These are phyloP conservation scores for Xiphias gladius DNA, from an alignment of 2,113 vertebrate genomes.

Conservation along the genomic window DNA sequence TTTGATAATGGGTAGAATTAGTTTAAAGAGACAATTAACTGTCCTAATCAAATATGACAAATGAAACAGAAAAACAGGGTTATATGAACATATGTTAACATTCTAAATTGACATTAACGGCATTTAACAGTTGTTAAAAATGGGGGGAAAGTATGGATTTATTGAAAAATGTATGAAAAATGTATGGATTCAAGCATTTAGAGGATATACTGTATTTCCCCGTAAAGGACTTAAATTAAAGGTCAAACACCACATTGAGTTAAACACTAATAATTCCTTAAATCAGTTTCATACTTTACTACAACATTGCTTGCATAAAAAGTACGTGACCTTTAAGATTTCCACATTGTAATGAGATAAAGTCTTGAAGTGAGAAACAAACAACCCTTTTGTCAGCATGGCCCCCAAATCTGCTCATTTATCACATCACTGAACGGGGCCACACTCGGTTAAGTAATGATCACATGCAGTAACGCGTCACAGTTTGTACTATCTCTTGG, in stretches of 20 bases:
- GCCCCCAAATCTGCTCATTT: background rate
- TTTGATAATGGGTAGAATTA: too few relatives aligned
- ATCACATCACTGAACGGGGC: background rate
- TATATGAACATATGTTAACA: too few relatives aligned
- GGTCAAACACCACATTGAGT: too few relatives aligned
- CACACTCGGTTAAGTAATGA: conserved; percentile 6
- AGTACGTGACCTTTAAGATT: background rate
- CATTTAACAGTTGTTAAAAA: too few relatives aligned
- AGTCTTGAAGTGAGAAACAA: background rate
- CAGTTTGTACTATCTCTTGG: background rate
- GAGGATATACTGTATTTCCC: too few relatives aligned
- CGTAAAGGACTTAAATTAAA: too few relatives aligned
- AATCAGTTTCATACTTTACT: conserved; percentile 22
- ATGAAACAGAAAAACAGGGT: background rate
- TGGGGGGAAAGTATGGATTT: too few relatives aligned
- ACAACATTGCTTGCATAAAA: background rate
- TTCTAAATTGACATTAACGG: too few relatives aligned
- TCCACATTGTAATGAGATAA: background rate
- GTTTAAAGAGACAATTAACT: background rate
- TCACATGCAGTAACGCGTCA: background rate
- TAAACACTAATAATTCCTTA: background rate
- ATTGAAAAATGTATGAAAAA: too few relatives aligned
- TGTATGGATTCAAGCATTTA: too few relatives aligned
- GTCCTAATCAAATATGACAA: background rate
- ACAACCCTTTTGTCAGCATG: background rate